Percentiles rank a stretch among this genome's conserved stretches.
phyloP scores from a whole-genome alignment of 2,797 vertebrate species.

The Rhincodon typus region DNA sequence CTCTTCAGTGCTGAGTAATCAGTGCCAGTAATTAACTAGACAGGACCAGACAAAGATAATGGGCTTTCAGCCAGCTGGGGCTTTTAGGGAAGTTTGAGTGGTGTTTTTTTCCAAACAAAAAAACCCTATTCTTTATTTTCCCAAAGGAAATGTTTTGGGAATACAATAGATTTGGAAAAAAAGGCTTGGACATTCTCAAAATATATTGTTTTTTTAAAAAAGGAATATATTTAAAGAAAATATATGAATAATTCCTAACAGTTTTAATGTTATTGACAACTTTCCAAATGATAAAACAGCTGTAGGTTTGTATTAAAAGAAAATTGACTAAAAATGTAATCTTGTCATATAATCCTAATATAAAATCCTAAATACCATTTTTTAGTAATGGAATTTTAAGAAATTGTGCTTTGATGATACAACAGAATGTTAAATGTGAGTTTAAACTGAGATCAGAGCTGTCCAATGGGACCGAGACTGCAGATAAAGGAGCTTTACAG shows the following conservation, averaged over 20 bases:
- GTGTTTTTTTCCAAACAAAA: not conserved
- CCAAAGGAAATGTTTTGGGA: not conserved
- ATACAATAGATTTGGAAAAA: constrained; percentile 10
- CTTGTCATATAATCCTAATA: not conserved
- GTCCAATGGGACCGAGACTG: not conserved
- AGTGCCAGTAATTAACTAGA: constrained; percentile 81
- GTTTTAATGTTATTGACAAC: not conserved
- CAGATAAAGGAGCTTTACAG: not conserved
- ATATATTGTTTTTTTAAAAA: not conserved
- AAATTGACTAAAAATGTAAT: not conserved
- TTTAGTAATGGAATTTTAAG: not conserved
- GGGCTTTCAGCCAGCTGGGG: constrained; percentile 69
- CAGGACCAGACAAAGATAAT: constrained; percentile 72
- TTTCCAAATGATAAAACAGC: not conserved
- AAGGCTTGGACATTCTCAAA: not conserved
- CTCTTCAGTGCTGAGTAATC: constrained; percentile 70
- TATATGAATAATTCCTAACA: not conserved
- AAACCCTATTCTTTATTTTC: not conserved
- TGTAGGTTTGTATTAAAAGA: not conserved
- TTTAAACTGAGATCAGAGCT: not conserved
- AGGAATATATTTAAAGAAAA: not conserved
- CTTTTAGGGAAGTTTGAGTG: constrained; percentile 37
- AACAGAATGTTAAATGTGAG: not conserved
- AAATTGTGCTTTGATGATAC: not conserved
- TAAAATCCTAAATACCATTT: not conserved